These are phyloP conservation scores for Schrankia costaestrigalis DNA, from an alignment of 2,888 invertebrate species.

Conservation along the genomic window DNA sequence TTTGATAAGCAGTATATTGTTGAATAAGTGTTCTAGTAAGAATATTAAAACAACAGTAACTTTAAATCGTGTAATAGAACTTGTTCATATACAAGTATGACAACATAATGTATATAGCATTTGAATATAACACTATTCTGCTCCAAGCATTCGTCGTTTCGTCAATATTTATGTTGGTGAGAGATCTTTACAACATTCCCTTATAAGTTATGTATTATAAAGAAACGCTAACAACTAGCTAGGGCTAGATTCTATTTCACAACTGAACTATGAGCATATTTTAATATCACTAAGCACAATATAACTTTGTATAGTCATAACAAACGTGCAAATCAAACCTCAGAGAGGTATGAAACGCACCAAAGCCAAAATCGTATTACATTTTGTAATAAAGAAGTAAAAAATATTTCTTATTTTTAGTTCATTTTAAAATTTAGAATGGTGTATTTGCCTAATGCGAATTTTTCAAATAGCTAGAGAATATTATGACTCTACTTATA, in stretches of 20 bases:
- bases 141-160: slow-evolving; percentile 12
- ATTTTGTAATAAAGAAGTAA: slow-evolving; percentile 55
- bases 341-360: slow-evolving; percentile 43
- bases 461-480: slow-evolving; percentile 49
- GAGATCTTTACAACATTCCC: slow-evolving; percentile 37
- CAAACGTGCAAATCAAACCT: slow-evolving; percentile 48
- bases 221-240: slow-evolving; percentile 69
- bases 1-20: slow-evolving; percentile 25
- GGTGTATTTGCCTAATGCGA: slow-evolving; percentile 50
- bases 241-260: slow-evolving; percentile 73
- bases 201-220: slow-evolving; percentile 40
- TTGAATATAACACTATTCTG: slow-evolving; percentile 18
- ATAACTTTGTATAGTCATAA: slow-evolving; percentile 48
- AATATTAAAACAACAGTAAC: slow-evolving; percentile 28
- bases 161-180: slow-evolving; percentile 30
- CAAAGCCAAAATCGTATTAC: slow-evolving; percentile 54
- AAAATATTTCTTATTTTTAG: slow-evolving; percentile 62
- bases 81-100: slow-evolving; percentile 12
- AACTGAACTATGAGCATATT: slow-evolving; percentile 75
- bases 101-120: slow-evolving; percentile 14
- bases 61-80: slow-evolving; percentile 25
- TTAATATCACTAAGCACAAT: slow-evolving; percentile 74
- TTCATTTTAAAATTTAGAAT: slow-evolving; percentile 63
- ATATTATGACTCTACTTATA: slow-evolving; percentile 50
- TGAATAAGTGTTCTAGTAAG: slow-evolving; percentile 12